phyloP scores from a whole-genome alignment of 2,797 vertebrate species.

The Linurgus olivaceus region DNA sequence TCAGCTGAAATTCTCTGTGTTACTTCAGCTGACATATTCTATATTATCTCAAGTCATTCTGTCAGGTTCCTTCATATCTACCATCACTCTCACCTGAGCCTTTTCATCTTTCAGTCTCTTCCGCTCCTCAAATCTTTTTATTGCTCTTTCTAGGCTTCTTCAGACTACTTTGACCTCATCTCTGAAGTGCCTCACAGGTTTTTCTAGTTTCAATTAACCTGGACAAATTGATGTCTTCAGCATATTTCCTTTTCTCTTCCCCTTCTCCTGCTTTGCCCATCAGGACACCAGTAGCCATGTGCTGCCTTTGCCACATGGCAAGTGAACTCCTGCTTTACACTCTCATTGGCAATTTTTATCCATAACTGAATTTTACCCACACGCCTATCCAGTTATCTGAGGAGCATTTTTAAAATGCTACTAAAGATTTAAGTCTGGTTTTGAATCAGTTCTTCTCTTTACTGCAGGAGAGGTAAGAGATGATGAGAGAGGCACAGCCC shows the following conservation, averaged over 20 bases:
- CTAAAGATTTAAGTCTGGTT: background rate
- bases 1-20: background rate
- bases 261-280: background rate
- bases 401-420: background rate
- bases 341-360: background rate
- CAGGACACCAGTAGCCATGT: background rate
- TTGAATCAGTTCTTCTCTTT: background rate
- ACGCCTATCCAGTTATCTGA: background rate
- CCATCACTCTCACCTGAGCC: background rate
- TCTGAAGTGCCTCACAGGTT: background rate
- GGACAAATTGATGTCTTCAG: background rate
- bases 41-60: background rate
- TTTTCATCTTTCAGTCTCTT: conserved; percentile 1
- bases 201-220: conserved; percentile 10
- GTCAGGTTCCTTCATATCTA: background rate
- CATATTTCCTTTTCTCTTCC: background rate
- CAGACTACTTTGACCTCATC: background rate
- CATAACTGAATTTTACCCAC: background rate
- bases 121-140: background rate
- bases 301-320: background rate
- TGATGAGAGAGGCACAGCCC: background rate
- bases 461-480: background rate
- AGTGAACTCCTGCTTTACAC: background rate
- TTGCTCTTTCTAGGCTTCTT: background rate
- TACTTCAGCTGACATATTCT: background rate